Conservation (phyloP, 2,888 invertebrate species). For the Luffia ferchaultella region DNA sequence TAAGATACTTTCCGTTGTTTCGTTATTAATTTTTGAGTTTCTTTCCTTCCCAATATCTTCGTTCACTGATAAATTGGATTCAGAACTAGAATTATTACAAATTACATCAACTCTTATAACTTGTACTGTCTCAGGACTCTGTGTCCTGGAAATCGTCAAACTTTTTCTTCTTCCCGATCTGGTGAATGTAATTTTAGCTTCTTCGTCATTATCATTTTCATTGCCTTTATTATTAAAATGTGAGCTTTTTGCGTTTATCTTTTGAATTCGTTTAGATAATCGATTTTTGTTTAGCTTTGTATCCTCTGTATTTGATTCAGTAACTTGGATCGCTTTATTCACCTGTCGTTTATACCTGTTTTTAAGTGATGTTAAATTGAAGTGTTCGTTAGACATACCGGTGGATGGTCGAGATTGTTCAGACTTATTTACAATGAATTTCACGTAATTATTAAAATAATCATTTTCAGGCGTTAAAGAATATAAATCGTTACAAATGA, state of each 20-base stretch:
- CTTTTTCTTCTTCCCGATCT: conserved; percentile 47
- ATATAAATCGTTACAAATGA: conserved; percentile 23
- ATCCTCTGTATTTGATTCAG: conserved; percentile 23
- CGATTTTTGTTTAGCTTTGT: conserved; percentile 14
- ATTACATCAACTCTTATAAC: conserved; percentile 59
- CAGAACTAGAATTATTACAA: conserved; percentile 24
- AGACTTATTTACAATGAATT: conserved; percentile 33
- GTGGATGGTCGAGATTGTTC: conserved; percentile 41
- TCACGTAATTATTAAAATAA: conserved; percentile 46
- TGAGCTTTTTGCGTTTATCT: conserved; percentile 14
- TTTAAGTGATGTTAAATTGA: no score
- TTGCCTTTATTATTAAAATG: conserved; percentile 10
- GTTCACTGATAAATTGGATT: conserved; percentile 26
- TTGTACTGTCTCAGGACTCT: conserved; percentile 55
- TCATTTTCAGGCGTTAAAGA: conserved; percentile 31
- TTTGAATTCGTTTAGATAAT: conserved; percentile 2
- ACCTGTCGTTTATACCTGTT: conserved; percentile 25
- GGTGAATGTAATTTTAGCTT: conserved; percentile 37
- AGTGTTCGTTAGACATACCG: conserved; percentile 34
- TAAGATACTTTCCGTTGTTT: conserved; percentile 9
- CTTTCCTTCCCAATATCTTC: conserved; percentile 22
- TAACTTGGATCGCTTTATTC: conserved; percentile 34
- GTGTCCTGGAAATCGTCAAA: conserved; percentile 47
- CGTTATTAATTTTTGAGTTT: conserved; percentile 16
- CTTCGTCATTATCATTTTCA: conserved; percentile 14